phyloP scores from a whole-genome alignment of 1,140 invertebrate genomes.

The Diplogasteroides magnus region DNA sequence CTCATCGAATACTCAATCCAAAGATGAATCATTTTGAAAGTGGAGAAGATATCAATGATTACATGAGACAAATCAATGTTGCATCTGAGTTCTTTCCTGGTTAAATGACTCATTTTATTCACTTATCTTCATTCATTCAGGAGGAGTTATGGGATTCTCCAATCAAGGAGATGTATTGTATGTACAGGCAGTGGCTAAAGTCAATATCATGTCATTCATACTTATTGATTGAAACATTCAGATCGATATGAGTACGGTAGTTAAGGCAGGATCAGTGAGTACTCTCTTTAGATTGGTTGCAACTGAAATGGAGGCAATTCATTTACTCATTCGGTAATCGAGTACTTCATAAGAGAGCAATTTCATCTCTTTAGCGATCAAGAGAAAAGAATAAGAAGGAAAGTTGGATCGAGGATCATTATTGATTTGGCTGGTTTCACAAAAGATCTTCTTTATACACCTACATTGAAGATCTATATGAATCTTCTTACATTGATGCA shows the following conservation, averaged over 20 bases:
- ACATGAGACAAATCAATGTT: too few species aligned
- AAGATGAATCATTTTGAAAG: too few species aligned
- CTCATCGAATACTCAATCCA: too few species aligned
- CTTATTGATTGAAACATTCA: neutral
- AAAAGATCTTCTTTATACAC: constrained; percentile 30
- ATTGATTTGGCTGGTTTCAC: constrained; percentile 30
- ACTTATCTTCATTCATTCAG: too few species aligned
- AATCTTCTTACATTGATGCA: constrained; percentile 28
- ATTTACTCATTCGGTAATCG: constrained; percentile 21
- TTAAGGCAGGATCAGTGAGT: constrained; percentile 19
- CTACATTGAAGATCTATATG: constrained; percentile 33
- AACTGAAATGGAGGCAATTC: constrained; percentile 20
- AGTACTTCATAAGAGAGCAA: constrained; percentile 7
- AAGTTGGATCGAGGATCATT: constrained; percentile 4
- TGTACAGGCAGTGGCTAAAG: constrained; percentile 5
- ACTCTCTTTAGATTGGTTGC: constrained; percentile 24
- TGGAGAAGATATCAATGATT: too few species aligned
- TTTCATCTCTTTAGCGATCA: constrained; percentile 10
- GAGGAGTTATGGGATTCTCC: neutral
- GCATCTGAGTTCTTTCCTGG: too few species aligned
- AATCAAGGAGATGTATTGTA: constrained; percentile 8
- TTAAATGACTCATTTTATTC: too few species aligned
- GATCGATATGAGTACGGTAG: constrained; percentile 26
- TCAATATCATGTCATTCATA: neutral
- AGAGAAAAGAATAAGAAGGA: constrained; percentile 15